Base-by-base conservation (phyloP, 2,113 vertebrate genomes). In the Dryoscopus gambensis region DNA sequence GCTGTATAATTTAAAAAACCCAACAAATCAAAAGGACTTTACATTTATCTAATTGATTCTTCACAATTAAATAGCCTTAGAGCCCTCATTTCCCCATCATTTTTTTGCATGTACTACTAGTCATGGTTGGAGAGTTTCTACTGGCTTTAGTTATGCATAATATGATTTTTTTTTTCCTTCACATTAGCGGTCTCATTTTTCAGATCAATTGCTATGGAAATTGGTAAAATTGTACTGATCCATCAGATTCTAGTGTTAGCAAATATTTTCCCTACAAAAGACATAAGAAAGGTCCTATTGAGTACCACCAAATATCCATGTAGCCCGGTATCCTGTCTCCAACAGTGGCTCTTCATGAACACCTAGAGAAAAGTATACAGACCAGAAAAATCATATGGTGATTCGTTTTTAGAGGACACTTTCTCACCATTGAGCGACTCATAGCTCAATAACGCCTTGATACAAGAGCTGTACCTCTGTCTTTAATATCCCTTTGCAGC, bases 1-100 rank as follows among this genome's bases (percentile, higher is more conserved):
- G 95, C 95, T 96, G 63, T 95, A 82, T 95, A 94, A 97, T 97
- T 97, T 90, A 21, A 87, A 97, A 97, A 96, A 35, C 10, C 5
- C 65, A 78, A 84, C 76, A 90, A 87, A 97, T 75, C 83, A 90
- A 85, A 94, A 96, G 53, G 65, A 88, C 31, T 87, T 49, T n/a
- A 69, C 77, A 87, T 95, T 95, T 96, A 90, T 95, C 94, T 93
- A 95, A 93, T 71, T 87, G 83, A 76, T 35, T 94, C 86, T 95
- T 96, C 94, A 87, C 87, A 95, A 95, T 94, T 95, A 94, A 93
- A 84, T 63, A 94, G 83, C 71, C 89, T 81, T 75, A 87, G 63
- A 96, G 68, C 73, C 87, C 69, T 83, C 49, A 89, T 94, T 96
- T 97, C 64, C 82, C 78, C 77, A 73, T 65, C 30, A 70, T 90